Evolutionary conservation across 2,888 invertebrate genomes (phyloP).

Genomic region (Erynnis tages): DNA sequence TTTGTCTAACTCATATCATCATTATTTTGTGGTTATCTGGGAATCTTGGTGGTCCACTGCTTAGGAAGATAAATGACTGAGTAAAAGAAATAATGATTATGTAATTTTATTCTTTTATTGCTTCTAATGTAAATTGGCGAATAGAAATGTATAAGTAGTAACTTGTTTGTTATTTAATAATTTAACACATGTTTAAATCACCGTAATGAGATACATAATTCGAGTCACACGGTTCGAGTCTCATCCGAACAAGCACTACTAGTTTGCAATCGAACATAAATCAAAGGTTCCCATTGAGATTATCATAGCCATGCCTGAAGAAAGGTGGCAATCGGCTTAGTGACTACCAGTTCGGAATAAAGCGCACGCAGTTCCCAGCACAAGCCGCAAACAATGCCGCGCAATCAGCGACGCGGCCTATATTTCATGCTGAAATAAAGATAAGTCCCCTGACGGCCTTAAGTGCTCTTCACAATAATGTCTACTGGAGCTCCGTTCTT

Average conservation of each 20-base stretch:
- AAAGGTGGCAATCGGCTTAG: constrained; percentile 26
- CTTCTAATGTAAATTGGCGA: too few species aligned
- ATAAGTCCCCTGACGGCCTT: constrained; percentile 23
- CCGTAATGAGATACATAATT: too few species aligned
- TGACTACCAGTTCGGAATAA: constrained; percentile 17
- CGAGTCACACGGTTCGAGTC: too few species aligned
- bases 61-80: too few species aligned
- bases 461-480: constrained; percentile 25
- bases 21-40: constrained; percentile 7
- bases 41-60: too few species aligned
- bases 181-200: too few species aligned
- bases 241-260: neutral
- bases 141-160: too few species aligned
- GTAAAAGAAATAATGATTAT: too few species aligned
- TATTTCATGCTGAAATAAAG: constrained; percentile 35
- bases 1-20: constrained; percentile 26
- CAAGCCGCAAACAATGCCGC: constrained; percentile 52
- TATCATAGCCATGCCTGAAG: constrained; percentile 4
- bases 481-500: constrained; percentile 13
- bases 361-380: constrained; percentile 20
- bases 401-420: constrained; percentile 51
- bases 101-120: too few species aligned
- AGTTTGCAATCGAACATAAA: constrained; percentile 11
- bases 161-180: too few species aligned
- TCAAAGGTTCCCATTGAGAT: constrained; percentile 18